A percentile compares a stretch with the other conserved stretches of the same genome.
Evolutionary conservation across 2,797 vertebrate species (phyloP).

Genomic region (Philypnodon macrostomus): DNA sequence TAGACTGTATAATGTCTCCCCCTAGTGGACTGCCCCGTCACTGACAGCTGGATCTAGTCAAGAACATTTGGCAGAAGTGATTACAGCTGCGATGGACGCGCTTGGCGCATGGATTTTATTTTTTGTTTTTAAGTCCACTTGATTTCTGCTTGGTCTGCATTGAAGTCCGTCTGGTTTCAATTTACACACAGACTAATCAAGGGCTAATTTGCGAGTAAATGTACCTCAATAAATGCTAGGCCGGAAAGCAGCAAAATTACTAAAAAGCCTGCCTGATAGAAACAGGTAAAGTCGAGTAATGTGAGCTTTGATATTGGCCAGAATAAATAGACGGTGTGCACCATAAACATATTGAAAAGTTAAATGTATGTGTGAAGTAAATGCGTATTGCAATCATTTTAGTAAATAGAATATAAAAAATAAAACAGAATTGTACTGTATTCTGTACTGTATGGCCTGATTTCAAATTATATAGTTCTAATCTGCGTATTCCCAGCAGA

Average conservation of each 20-base stretch:
- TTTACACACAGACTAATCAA: conserved; percentile 15
- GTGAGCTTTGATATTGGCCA: background rate
- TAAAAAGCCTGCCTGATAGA: background rate
- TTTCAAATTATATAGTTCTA: background rate
- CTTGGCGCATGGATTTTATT: background rate
- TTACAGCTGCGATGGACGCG: conserved; percentile 12
- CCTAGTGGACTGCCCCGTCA: conserved; percentile 46
- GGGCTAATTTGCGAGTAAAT: conserved; percentile 21
- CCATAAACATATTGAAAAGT: no score
- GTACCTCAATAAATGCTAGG: background rate
- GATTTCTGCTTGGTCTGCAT: no score
- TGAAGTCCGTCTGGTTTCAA: conserved; percentile 16
- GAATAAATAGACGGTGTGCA: background rate
- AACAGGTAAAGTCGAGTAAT: background rate
- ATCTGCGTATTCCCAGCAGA: conserved; percentile 40
- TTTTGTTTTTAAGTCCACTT: no score
- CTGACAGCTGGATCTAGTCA: background rate
- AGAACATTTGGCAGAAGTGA: background rate
- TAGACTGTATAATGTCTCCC: conserved; percentile 56
- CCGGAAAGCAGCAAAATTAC: background rate
- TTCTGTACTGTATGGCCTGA: background rate
- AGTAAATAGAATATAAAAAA: no score
- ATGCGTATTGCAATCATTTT: no score
- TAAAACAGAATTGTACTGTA: no score
- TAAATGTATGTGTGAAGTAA: no score